Evolutionary conservation across 2,797 vertebrate genomes (phyloP).

Genomic region (Myotis daubentonii): DNA sequence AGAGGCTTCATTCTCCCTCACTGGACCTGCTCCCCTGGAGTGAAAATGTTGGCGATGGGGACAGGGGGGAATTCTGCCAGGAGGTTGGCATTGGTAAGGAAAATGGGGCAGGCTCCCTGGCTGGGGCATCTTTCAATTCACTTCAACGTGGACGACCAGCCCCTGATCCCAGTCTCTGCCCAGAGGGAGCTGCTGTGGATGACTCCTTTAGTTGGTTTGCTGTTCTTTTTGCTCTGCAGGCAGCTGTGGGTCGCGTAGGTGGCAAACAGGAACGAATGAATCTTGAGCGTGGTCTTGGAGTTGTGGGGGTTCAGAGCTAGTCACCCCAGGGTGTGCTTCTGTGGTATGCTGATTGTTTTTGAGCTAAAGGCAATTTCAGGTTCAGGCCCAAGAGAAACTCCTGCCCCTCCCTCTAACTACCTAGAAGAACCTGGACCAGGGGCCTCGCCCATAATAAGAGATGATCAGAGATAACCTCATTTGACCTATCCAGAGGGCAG

Average conservation of each 20-base stretch:
- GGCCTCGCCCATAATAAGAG: neutral
- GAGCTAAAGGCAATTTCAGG: neutral
- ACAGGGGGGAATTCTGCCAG: neutral
- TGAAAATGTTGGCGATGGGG: neutral
- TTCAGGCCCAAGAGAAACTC: neutral
- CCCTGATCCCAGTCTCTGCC: neutral
- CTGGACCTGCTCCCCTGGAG: neutral
- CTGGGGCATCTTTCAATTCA: neutral
- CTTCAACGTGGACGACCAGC: accelerated
- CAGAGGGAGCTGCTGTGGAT: neutral
- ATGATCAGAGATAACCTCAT: neutral
- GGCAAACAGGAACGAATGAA: neutral
- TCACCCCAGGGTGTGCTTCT: neutral
- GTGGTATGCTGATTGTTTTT: neutral
- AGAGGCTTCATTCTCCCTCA: neutral
- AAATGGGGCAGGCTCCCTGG: neutral
- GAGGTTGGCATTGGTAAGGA: neutral
- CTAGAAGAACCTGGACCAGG: neutral
- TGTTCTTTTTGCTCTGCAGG: neutral
- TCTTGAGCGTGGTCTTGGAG: neutral
- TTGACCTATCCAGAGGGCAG: neutral
- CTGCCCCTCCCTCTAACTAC: neutral
- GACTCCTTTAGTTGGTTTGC: neutral
- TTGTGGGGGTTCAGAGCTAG: neutral
- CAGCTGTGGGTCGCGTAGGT: neutral